Evolutionary conservation across 2,113 vertebrate genomes (phyloP), one percentile per base, ranked within the genome.

Genomic region (Pardalotus punctatus): DNA sequence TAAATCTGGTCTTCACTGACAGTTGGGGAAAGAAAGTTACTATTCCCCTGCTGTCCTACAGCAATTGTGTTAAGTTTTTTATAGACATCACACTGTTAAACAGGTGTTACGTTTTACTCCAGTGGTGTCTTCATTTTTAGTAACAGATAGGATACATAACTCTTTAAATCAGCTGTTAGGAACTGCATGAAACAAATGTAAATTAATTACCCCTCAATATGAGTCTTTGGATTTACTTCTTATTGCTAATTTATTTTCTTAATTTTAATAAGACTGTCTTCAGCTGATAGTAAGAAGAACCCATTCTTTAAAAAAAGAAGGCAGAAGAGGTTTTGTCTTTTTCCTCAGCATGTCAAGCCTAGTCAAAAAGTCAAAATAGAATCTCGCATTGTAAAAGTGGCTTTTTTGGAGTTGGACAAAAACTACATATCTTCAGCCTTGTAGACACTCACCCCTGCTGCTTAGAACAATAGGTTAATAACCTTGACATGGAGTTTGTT

Each of bases 51-150:
- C 87, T 88, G 79, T 96, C 79, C 90, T 82, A 74, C 36, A 53
- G 80, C 85, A 90, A 47, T 96, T 83, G 79, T 82, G 38, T 89
- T 85, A 73, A 25, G 66, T 69, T 96, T 94, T 91, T 94, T 94
- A 61, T 94, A 92, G 90, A 65, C 40, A 89, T 92, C 85, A 86
- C 79, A 94, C 90, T 95, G 92, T 87, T 97, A 92, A 95, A 60
- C 94, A 96, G 90, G 93, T 97, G 94, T 90, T 96, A 80, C 92
- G 90, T 92, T 96, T 95, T 91, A 92, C 79, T 90, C 56, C 85
- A 90, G 92, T 71, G 76, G 47, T 88, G 60, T 69, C 81, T 94
- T 82, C 84, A 77, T 93, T 95, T 97, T 95, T 90, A 95, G 94
- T 77, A 94, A 77, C 56, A 47, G 14, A 56, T 81, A 94, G 43